Evolutionary conservation across 1,140 invertebrate species (phyloP).

Genomic region (Orchestia grillus): DNA sequence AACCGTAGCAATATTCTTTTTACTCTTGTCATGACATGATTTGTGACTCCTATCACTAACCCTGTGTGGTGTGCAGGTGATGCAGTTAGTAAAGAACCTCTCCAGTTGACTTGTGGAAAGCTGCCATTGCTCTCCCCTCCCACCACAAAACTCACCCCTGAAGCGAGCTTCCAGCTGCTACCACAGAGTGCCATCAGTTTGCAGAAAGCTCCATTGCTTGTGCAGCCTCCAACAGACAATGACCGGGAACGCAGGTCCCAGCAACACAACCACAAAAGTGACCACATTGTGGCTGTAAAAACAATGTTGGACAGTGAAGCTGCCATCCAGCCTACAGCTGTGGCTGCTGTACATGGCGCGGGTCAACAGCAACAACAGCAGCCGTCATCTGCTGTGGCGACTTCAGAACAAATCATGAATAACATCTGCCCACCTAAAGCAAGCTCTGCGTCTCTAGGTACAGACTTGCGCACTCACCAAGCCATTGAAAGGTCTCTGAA

Average conservation of each 20-base stretch:
- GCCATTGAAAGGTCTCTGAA: slow-evolving; percentile 22
- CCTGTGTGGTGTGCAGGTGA: not conserved
- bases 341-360: not conserved
- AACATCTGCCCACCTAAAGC: not conserved
- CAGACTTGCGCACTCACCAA: slow-evolving; percentile 28
- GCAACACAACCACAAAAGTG: not conserved
- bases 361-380: not conserved
- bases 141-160: not conserved
- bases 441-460: not conserved
- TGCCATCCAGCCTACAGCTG: not conserved
- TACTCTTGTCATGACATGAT: not conserved
- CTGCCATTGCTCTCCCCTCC: not conserved
- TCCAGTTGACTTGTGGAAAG: not conserved
- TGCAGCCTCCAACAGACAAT: not conserved
- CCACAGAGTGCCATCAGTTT: not conserved
- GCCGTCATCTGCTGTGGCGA: not conserved
- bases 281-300: not conserved
- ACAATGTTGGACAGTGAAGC: not conserved
- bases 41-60: not conserved
- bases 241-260: not conserved
- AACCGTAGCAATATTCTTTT: no score
- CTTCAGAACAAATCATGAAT: not conserved
- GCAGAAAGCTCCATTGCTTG: not conserved
- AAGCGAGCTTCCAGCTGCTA: not conserved
- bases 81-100: not conserved